These are phyloP conservation scores for Myrmophylax atrothorax DNA, from an alignment of 2,113 vertebrate genomes.

Conservation along the genomic window DNA sequence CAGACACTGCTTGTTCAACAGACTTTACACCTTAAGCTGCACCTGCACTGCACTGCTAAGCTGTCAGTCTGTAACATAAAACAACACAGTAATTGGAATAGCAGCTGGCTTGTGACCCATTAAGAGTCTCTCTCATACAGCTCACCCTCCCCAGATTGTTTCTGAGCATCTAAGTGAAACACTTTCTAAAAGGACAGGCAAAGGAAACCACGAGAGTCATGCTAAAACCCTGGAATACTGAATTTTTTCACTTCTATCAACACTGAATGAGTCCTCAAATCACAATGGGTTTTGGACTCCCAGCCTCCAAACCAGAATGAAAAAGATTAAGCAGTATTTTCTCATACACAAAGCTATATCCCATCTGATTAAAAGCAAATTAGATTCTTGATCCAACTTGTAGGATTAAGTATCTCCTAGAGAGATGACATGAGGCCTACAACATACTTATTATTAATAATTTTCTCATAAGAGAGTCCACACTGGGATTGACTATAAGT, in stretches of 20 bases:
- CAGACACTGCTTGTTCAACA: neutral
- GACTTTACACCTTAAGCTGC: neutral
- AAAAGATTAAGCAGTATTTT: slow-evolving; percentile 39
- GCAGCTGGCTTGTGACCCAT: slow-evolving; percentile 44
- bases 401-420: slow-evolving; percentile 49
- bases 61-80: slow-evolving; percentile 15
- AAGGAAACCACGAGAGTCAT: neutral
- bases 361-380: slow-evolving; percentile 40
- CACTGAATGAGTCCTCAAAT: neutral
- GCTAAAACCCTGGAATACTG: neutral
- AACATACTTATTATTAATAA: slow-evolving; percentile 20
- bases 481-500: neutral
- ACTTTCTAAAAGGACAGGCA: slow-evolving; percentile 19
- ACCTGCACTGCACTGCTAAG: neutral
- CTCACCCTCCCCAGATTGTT: neutral
- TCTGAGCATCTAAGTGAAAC: slow-evolving; percentile 32
- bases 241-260: neutral
- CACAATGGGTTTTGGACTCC: neutral
- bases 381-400: slow-evolving; percentile 37
- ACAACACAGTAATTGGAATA: neutral
- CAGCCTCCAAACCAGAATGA: neutral
- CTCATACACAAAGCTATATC: slow-evolving; percentile 14
- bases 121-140: neutral
- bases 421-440: slow-evolving; percentile 19
- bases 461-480: neutral